Evolutionary conservation across 2,888 invertebrate species (phyloP), one percentile per base, ranked within the genome.

Genomic region (Sipha maydis): DNA sequence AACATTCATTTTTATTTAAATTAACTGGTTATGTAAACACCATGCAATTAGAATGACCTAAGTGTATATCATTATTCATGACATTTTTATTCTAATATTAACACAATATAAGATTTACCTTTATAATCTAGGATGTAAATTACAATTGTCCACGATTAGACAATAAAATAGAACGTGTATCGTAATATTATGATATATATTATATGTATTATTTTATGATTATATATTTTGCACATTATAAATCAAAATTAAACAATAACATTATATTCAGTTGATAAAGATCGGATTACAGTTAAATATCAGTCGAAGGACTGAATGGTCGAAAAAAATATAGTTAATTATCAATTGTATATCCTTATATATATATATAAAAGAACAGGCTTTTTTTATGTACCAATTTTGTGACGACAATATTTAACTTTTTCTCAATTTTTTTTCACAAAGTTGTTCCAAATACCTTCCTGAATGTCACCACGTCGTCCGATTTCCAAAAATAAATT

Each of bases 41-140:
- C 28, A 31, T 71, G 48, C n/a, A 28, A 25, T 83, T 83, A 48
- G 25, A 21, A 31, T 41, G 48, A 48, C 41, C 48, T 54, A 25
- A 83, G 7, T 31, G 54, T 21, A 73, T 34, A 34, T 31, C 25
- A 41, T 82, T 67, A 82, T 82, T 48, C 21, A 69, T 34, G 19
- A 38, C 28, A 21, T 71, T n/a, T 48, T 14, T n/a, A 3, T 9
- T 25, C 5, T 38, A 41, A 76, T 76, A 76, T 28, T 34, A 41
- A 19, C 21, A 38, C 31, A 14, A 71, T 83, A 71, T 83, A 83
- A 31, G 56, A 83, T 83, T 83, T 21, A 38, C 84, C 28, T 61
- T 28, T 61, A 38, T 61, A 84, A 76, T 75, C 75, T 84, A 21
- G 38, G 67, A 21, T 61, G 31, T 80, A 71, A 71, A 82, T 67